Evolutionary conservation across 2,797 vertebrate species (phyloP).

Genomic region (Chaunax sp.): DNA sequence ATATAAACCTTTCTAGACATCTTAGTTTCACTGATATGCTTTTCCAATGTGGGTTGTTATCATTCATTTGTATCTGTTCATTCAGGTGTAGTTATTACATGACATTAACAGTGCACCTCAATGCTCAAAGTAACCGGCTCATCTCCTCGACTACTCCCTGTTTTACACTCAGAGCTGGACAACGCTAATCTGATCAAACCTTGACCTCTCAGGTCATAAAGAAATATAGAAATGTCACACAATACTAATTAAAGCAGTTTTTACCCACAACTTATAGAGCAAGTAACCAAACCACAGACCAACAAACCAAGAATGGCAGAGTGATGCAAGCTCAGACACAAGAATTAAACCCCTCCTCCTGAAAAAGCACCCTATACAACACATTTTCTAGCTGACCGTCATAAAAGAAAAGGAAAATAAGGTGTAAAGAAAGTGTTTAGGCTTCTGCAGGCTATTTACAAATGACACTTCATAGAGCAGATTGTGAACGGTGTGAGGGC

Average conservation of each 20-base stretch:
- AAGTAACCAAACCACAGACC: slow-evolving; percentile 80
- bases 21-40: slow-evolving; percentile 31
- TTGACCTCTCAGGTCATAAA: neutral
- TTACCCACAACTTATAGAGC: slow-evolving; percentile 58
- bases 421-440: neutral
- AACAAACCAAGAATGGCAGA: slow-evolving; percentile 41
- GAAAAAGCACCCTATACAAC: neutral
- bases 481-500: slow-evolving; percentile 27
- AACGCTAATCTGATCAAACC: neutral
- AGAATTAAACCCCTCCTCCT: neutral
- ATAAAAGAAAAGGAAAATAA: neutral
- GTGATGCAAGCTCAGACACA: slow-evolving; percentile 27
- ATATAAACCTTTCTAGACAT: slow-evolving; percentile 30
- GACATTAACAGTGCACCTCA: neutral
- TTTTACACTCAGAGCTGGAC: neutral
- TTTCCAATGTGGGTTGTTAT: slow-evolving; percentile 15
- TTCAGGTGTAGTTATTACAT: neutral
- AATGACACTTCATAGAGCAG: slow-evolving; percentile 15
- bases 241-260: slow-evolving; percentile 17
- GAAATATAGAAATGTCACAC: neutral
- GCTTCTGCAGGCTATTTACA: neutral
- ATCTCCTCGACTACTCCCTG: neutral
- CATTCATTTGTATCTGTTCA: neutral
- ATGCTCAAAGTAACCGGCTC: neutral
- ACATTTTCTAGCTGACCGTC: neutral